Base-by-base conservation (phyloP, 2,797 vertebrate species). In the Mallotus villosus region DNA sequence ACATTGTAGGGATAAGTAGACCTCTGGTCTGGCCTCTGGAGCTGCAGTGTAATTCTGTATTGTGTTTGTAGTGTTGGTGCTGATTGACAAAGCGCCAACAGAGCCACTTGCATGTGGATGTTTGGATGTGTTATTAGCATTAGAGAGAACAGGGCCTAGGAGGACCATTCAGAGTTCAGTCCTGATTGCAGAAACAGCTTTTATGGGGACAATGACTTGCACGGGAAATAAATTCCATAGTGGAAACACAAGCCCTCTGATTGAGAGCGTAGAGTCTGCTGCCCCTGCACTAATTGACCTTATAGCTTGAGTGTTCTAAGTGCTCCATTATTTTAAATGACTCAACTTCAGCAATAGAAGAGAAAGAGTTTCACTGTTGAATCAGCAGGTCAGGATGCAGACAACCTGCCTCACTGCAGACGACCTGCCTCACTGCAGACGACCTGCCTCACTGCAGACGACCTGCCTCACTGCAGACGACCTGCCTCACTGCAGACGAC, bases 21-120 rank as follows among this genome's bases (percentile, higher is more conserved):
- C 32, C 19, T 41, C 63, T 1, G 1, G 62, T 25, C 60, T 68
- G 34, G 58, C 57, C 25, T 73, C 8, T 7, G 8, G 0, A 53
- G 16, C 51, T 19, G 51, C 51, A 53, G 67, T 80, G 78, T 87
- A 88, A 88, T 88, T 32, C 37, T 91, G 84, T 83, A 86, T 90
- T 85, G 77, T 84, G 70, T 83, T 51, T 37, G 67, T 66, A 51
- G 64, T 25, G 41, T 32, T 59, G 68, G 67, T 63, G 58, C 68
- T 79, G 68, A 77, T 78, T 74, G 79, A 70, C 67, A 14, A 14
- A 29, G 1, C 4, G 16, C 61, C n/a, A 24, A 41, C 65, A 75
- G 46, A 78, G 41, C 34, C 67, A 27, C 73, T 82, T 19, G 2
- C 72, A 37, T 67, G 63, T 51, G 74, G 76, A 57, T 60, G 58